Conservation (phyloP, 1,140 invertebrate genomes). For the Chironomus tepperi region DNA sequence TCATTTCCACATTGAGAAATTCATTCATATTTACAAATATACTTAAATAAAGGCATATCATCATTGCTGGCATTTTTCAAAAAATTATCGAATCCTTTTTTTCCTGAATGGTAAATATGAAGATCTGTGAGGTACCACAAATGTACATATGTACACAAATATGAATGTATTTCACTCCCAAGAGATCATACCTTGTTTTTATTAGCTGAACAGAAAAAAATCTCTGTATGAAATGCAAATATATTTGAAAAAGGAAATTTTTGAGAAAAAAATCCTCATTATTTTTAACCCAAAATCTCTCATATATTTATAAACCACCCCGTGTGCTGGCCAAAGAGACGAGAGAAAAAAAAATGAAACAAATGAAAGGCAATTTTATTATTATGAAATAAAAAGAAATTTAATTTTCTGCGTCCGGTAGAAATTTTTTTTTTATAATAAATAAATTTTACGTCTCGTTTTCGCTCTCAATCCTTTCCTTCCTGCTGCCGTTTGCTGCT, state of each 20-base stretch:
- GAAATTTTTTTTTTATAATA: neutral
- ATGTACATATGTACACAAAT: too few species aligned
- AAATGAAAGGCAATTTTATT: constrained; percentile 9
- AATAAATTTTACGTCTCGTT: neutral
- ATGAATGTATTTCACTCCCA: neutral
- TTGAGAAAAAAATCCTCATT: neutral
- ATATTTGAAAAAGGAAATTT: too few species aligned
- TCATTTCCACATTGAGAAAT: too few species aligned
- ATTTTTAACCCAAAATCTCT: constrained; percentile 1
- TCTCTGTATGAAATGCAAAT: too few species aligned
- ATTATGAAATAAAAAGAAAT: neutral
- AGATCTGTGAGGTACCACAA: too few species aligned
- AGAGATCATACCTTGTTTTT: constrained; percentile 8
- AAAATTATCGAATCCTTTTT: neutral
- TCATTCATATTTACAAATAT: too few species aligned
- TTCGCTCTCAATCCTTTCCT: neutral
- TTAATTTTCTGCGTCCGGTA: neutral
- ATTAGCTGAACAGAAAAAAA: neutral
- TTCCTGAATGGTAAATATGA: neutral
- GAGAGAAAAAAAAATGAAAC: neutral
- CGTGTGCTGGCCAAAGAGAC: neutral
- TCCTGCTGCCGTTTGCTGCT: neutral
- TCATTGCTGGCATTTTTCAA: too few species aligned
- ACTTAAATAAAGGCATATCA: too few species aligned
- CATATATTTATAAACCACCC: constrained; percentile 7